Conservation (phyloP, 2,888 invertebrate genomes). For the Pardosa pseudoannulata region DNA sequence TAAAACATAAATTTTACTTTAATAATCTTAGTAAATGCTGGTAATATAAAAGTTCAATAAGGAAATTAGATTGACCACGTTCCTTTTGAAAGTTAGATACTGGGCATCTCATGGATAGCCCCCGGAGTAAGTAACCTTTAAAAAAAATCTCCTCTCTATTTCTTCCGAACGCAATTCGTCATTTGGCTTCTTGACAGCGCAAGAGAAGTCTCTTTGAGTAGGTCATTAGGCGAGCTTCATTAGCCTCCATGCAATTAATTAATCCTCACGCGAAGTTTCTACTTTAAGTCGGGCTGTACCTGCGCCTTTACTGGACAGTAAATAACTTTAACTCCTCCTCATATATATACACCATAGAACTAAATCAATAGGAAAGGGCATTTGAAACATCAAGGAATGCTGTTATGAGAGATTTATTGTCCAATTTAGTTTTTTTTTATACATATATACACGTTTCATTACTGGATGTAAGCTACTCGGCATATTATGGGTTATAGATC, state of each 20-base stretch:
- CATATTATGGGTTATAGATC: too few relatives aligned
- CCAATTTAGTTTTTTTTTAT: too few relatives aligned
- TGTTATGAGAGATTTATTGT: too few relatives aligned
- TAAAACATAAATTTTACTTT: too few relatives aligned
- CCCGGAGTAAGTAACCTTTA: neutral
- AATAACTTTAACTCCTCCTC: too few relatives aligned
- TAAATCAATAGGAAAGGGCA: too few relatives aligned
- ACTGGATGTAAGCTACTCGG: too few relatives aligned
- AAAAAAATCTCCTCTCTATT: constrained; percentile 21
- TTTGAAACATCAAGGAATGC: too few relatives aligned
- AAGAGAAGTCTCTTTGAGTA: constrained; percentile 41
- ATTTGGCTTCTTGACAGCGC: constrained; percentile 62
- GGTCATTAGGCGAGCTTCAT: constrained; percentile 68
- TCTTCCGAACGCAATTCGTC: constrained; percentile 45
- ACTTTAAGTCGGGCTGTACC: neutral
- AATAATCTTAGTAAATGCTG: too few relatives aligned
- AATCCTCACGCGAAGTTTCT: constrained; percentile 33
- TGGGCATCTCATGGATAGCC: neutral
- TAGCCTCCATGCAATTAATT: constrained; percentile 61
- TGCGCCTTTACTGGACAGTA: too few relatives aligned
- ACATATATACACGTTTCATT: too few relatives aligned
- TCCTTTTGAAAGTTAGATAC: neutral
- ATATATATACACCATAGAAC: too few relatives aligned
- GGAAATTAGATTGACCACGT: neutral
- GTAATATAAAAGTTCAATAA: neutral